Conservation (phyloP, 2,797 vertebrate genomes). For the Eleutherodactylus coqui region DNA sequence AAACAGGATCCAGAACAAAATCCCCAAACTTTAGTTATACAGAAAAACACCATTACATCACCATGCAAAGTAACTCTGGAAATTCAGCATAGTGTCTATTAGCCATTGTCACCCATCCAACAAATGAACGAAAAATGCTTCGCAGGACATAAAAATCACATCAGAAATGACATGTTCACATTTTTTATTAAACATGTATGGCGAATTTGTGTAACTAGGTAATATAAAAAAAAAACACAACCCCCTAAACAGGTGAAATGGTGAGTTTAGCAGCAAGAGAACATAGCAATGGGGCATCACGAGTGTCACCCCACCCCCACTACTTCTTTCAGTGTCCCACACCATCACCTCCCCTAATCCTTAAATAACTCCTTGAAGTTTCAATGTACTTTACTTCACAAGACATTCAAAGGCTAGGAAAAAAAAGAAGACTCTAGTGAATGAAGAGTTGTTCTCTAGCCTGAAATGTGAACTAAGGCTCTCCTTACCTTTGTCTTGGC, state of each 20-base stretch:
- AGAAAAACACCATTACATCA: background rate
- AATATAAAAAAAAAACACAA: slow-evolving; percentile 7
- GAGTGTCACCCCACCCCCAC: slow-evolving; percentile 59
- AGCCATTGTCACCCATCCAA: background rate
- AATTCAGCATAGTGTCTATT: background rate
- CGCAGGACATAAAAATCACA: background rate
- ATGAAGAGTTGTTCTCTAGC: slow-evolving; percentile 14
- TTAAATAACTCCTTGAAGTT: slow-evolving; percentile 52
- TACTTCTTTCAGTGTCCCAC: slow-evolving; percentile 49
- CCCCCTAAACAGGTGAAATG: slow-evolving; percentile 25
- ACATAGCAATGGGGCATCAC: slow-evolving; percentile 48
- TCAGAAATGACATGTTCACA: background rate
- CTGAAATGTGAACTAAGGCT: background rate
- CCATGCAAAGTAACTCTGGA: background rate
- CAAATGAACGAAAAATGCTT: background rate
- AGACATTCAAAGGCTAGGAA: slow-evolving; percentile 39
- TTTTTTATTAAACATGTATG: background rate
- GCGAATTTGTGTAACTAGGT: background rate
- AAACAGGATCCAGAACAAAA: background rate
- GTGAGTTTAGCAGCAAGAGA: slow-evolving; percentile 6
- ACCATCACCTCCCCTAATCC: slow-evolving; percentile 57
- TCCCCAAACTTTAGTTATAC: background rate
- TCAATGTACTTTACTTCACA: slow-evolving; percentile 47
- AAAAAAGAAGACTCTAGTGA: slow-evolving; percentile 34
- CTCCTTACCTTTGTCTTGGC: slow-evolving; percentile 61